Conservation (phyloP, 1,140 invertebrate species). For the Sitodiplosis mosellana region DNA sequence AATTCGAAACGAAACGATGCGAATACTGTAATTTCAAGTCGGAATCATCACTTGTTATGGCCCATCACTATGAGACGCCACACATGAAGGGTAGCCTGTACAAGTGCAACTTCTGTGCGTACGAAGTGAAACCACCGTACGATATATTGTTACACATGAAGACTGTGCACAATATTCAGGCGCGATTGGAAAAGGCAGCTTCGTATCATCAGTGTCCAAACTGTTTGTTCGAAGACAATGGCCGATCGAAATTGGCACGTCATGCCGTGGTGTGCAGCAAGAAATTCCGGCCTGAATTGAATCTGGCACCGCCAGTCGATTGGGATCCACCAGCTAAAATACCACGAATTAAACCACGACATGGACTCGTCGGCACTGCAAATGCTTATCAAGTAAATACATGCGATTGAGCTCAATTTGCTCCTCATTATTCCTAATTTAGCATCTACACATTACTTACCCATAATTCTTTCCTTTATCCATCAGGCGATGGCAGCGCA, state of each 20-base stretch:
- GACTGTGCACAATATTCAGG: constrained; percentile 64
- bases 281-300: constrained; percentile 73
- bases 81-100: constrained; percentile 77
- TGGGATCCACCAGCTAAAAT: constrained; percentile 89
- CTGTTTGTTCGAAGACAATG: constrained; percentile 87
- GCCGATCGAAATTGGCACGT: constrained; percentile 77
- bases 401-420: background rate
- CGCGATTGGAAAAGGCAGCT: constrained; percentile 63
- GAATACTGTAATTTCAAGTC: constrained; percentile 85
- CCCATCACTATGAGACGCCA: constrained; percentile 78
- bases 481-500: constrained; percentile 24
- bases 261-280: constrained; percentile 79
- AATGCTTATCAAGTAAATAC: constrained; percentile 21
- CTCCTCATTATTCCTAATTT: constrained; percentile 3
- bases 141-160: constrained; percentile 87
- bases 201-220: constrained; percentile 82
- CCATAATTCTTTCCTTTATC: background rate
- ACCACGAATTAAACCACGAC: constrained; percentile 30
- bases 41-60: constrained; percentile 70
- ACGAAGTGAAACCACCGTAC: constrained; percentile 64
- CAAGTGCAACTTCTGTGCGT: constrained; percentile 72
- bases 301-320: constrained; percentile 64
- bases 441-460: background rate
- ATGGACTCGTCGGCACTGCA: constrained; percentile 23
- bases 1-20: constrained; percentile 63